These are phyloP conservation scores for Poliocrania exsul DNA, from an alignment of 2,797 vertebrate species.

Conservation along the genomic window DNA sequence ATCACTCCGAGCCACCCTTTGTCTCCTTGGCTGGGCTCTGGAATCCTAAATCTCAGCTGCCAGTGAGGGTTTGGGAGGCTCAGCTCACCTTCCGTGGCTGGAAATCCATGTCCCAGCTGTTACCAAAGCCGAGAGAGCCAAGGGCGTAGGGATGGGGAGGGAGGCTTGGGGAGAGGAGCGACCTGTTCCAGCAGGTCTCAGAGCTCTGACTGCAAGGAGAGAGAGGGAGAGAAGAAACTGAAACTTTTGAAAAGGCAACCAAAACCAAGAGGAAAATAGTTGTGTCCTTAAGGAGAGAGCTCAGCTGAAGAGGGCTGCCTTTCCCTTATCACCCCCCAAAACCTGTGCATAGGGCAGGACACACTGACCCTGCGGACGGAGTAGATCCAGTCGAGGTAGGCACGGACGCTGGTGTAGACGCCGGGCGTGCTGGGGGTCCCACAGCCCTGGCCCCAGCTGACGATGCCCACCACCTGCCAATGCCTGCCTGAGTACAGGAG, in stretches of 20 bases:
- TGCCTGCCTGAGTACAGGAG: slow-evolving; percentile 75
- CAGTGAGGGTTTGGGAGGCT: not conserved
- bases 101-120: not conserved
- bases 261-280: not conserved
- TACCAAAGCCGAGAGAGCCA: not conserved
- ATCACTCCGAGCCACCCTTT: not conserved
- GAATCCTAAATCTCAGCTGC: not conserved
- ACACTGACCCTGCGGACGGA: slow-evolving; percentile 80
- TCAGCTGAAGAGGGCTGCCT: not conserved
- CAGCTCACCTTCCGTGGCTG: not conserved
- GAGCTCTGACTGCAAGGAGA: slow-evolving; percentile 6
- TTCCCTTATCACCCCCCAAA: not conserved
- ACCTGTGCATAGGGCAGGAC: rapidly evolving
- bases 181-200: not conserved
- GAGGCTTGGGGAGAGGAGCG: not conserved
- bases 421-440: slow-evolving; percentile 80
- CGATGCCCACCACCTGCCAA: slow-evolving; percentile 87
- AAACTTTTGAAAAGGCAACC: not conserved
- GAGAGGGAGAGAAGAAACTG: not conserved
- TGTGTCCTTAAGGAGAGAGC: rapidly evolving
- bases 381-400: slow-evolving; percentile 88
- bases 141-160: not conserved
- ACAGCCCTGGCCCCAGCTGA: slow-evolving; percentile 94
- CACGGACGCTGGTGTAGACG: slow-evolving; percentile 84
- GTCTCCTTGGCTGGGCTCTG: not conserved